A percentile compares a stretch with the other conserved stretches of the same genome.
phyloP scores from a whole-genome alignment of 2,888 invertebrate species.

The Eupithecia centaureata region DNA sequence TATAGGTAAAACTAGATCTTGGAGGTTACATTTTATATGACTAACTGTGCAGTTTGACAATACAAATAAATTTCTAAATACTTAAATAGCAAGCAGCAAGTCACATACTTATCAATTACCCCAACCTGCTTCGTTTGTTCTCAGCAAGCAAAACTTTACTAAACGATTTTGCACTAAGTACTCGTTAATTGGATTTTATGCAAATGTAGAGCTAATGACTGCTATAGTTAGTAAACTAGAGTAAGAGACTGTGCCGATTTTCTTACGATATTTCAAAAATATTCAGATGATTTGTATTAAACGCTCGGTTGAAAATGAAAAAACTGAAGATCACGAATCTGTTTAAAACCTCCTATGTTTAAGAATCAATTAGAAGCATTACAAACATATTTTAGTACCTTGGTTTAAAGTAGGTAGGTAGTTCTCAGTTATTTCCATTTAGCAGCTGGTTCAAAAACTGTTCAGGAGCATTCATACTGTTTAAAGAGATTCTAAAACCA shows the following conservation, averaged over 20 bases:
- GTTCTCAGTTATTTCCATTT: too few species aligned
- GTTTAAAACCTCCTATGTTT: too few species aligned
- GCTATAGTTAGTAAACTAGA: constrained; percentile 41
- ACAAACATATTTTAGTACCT: too few species aligned
- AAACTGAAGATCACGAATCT: not conserved
- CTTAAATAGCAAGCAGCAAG: not conserved
- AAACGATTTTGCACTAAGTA: constrained; percentile 58
- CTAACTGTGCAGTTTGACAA: too few species aligned
- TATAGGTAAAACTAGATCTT: too few species aligned
- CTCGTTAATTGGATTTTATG: constrained; percentile 62
- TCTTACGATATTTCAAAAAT: not conserved
- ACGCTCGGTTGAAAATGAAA: not conserved
- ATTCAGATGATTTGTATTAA: not conserved
- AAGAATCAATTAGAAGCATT: too few species aligned
- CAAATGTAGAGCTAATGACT: constrained; percentile 62
- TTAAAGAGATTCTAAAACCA: too few species aligned
- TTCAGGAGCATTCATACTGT: not conserved
- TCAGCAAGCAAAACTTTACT: constrained; percentile 49
- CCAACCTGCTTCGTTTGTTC: constrained; percentile 26
- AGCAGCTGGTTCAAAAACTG: not conserved
- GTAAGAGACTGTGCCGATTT: constrained; percentile 8
- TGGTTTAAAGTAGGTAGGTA: too few species aligned
- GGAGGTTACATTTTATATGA: too few species aligned
- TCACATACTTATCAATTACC: constrained; percentile 14
- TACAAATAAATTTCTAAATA: not conserved